Evolutionary conservation across 2,888 invertebrate genomes (phyloP), one percentile per base, ranked within the genome.

Genomic region (Aphrophora alni): DNA sequence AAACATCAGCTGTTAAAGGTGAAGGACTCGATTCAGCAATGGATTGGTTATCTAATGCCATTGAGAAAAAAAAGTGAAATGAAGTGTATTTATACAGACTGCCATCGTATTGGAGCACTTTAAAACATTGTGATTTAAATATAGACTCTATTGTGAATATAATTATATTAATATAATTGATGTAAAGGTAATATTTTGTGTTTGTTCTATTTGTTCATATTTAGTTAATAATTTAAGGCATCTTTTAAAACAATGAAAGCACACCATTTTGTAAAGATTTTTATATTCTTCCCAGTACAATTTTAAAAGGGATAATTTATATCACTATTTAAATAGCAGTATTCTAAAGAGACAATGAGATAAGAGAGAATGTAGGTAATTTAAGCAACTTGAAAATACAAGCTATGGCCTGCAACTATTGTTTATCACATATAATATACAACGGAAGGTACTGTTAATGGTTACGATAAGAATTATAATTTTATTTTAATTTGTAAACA

Each of bases 21-120:
- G 98, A 98, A 89, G 99, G 99, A 0, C 91, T 99, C 75, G 98
- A 99, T 88, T 97, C 97, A 89, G 98, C 99, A 82, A 99, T 99
- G 99, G 98, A 99, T 89, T 99, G 99, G 99, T 93, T 97, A 84
- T 95, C 96, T 82, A 97, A 96, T 87, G 95, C 97, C 78, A 89
- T 97, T 87, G 96, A 96, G 89, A 95, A 94, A 87, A 93, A 94
- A 89, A 97, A 97, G 94, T 97, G 94, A 85, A 78, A 59, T 14
- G 3, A 3, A 59, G 59, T 59, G 44, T 44, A 44, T 44, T 7
- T 44, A 44, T 14, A 44, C 44, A 14, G 59, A 33, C 59, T 21
- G 14, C 4, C 21, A 21, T 59, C 14, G 59, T 59, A 21, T 59
- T n/a, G n/a, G 59, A 5, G 21, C 21, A 59, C 59, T 59, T 59